phyloP scores from a whole-genome alignment of 2,797 vertebrate genomes.

The Alosa sapidissima region DNA sequence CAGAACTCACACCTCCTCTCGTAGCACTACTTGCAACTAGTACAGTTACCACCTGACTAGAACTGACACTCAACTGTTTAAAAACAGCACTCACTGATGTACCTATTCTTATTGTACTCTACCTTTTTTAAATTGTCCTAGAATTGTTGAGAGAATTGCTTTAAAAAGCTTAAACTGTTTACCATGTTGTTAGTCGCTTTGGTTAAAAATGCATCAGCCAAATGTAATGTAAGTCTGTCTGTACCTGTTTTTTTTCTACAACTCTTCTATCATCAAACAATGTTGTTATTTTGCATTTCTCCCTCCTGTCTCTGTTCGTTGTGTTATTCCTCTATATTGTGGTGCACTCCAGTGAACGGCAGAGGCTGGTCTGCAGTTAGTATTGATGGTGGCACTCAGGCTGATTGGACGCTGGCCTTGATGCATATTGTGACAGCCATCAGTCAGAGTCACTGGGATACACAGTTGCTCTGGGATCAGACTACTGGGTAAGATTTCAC shows the following conservation, averaged over 20 bases:
- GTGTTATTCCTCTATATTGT: neutral
- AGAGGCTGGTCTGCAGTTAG: neutral
- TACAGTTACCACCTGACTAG: no score
- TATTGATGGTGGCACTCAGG: conserved; percentile 44
- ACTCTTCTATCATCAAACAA: neutral
- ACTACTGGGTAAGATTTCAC: neutral
- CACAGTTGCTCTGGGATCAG: neutral
- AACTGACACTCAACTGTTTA: no score
- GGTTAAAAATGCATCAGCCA: no score
- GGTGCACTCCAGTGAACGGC: neutral
- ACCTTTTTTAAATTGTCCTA: no score
- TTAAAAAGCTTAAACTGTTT: no score
- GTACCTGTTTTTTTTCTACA: neutral
- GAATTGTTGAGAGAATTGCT: no score
- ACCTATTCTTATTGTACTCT: no score
- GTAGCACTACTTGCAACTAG: no score
- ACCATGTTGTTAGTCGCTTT: no score
- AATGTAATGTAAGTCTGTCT: neutral
- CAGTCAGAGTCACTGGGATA: conserved; percentile 34
- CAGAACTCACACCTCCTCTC: no score
- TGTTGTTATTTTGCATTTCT: neutral
- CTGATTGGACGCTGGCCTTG: conserved; percentile 48
- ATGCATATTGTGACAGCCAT: conserved; percentile 37
- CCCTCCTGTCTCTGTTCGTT: neutral
- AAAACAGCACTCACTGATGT: no score